Evolutionary conservation across 2,888 invertebrate species (phyloP).

Genomic region (Drosophila testacea): DNA sequence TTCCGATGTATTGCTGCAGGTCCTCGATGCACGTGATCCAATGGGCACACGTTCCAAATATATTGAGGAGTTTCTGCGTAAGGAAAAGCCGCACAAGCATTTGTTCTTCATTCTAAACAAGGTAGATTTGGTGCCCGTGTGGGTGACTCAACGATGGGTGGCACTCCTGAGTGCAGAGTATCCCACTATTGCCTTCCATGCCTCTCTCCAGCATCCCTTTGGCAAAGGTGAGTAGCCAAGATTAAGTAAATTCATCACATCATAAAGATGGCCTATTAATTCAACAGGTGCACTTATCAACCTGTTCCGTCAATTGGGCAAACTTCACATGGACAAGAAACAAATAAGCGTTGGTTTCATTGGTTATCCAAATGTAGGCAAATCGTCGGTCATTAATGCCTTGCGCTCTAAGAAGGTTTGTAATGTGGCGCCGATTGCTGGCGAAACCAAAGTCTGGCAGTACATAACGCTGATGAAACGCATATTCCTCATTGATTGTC

Average conservation of each 20-base stretch:
- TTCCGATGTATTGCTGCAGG: constrained; percentile 98
- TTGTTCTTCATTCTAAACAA: constrained; percentile 98
- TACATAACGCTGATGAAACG: constrained; percentile 99
- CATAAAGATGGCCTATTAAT: not conserved
- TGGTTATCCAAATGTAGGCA: constrained; percentile 99
- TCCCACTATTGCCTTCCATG: constrained; percentile 99
- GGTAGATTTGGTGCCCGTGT: constrained; percentile 97
- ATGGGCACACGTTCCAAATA: constrained; percentile 97
- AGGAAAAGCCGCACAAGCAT: constrained; percentile 98
- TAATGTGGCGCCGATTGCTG: constrained; percentile 99
- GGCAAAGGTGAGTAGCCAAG: constrained; percentile 89
- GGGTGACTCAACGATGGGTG: constrained; percentile 99
- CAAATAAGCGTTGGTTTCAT: constrained; percentile 99
- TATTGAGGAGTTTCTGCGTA: constrained; percentile 95
- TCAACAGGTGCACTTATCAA: constrained; percentile 93
- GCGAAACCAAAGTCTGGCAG: constrained; percentile 99
- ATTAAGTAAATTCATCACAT: not conserved
- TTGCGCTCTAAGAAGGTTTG: constrained; percentile 98
- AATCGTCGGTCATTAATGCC: constrained; percentile 99
- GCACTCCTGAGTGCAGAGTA: constrained; percentile 96
- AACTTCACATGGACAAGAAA: constrained; percentile 97
- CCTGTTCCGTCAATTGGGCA: constrained; percentile 96
- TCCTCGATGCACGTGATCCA: constrained; percentile 98
- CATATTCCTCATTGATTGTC: constrained; percentile 99
- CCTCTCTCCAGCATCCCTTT: constrained; percentile 99